These are phyloP conservation scores for Diplazon laetatorius DNA, from an alignment of 2,888 invertebrate genomes.

Conservation along the genomic window DNA sequence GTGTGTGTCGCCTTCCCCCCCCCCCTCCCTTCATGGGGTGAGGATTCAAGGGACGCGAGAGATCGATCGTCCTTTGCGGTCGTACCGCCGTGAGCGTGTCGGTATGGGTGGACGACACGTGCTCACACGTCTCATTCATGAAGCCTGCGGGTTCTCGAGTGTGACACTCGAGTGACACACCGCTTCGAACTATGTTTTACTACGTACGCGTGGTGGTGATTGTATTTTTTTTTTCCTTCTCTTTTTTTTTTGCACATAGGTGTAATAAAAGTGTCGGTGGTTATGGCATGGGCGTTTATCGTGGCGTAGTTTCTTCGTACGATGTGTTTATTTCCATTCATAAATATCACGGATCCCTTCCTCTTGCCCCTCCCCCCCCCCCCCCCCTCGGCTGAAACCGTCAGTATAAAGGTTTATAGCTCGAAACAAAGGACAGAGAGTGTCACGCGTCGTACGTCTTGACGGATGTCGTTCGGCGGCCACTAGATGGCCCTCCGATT, in stretches of 20 bases:
- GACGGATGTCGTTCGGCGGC: neutral
- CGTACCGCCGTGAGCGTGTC: neutral
- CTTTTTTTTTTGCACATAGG: neutral
- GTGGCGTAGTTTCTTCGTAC: constrained; percentile 11
- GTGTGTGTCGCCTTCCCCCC: too few relatives aligned
- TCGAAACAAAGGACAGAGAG: neutral
- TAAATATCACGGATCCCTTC: too few relatives aligned
- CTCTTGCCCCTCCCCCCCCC: too few relatives aligned
- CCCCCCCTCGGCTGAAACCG: neutral
- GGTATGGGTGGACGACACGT: neutral
- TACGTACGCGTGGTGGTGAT: neutral
- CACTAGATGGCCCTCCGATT: too few relatives aligned
- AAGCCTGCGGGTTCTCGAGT: neutral
- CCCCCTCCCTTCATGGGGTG: too few relatives aligned
- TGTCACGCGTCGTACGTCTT: neutral
- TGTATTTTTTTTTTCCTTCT: too few relatives aligned
- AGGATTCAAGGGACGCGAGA: constrained; percentile 5
- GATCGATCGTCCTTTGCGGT: constrained; percentile 60
- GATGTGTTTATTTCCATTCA: constrained; percentile 21
- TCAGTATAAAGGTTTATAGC: neutral
- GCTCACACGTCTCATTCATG: neutral
- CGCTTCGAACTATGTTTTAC: constrained; percentile 16
- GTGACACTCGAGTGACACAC: neutral
- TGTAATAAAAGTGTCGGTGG: neutral
- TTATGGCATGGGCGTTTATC: neutral